phyloP scores from a whole-genome alignment of 53 echinoderm and acorn worm genomes.

The Echinometra lucunter region DNA sequence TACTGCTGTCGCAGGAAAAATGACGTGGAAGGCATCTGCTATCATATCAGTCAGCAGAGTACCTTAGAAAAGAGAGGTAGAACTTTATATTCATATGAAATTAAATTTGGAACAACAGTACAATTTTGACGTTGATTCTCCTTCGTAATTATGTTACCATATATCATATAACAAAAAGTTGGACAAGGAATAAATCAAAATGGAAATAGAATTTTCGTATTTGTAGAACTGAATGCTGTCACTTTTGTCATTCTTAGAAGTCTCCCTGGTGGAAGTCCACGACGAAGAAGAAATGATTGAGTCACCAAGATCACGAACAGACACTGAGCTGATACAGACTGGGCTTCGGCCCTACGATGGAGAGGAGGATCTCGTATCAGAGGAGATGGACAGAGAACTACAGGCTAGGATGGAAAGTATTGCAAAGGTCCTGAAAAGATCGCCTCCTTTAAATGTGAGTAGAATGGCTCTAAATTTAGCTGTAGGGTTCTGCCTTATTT shows the following conservation, averaged over 20 bases:
- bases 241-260: neutral
- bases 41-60: neutral
- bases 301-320: neutral
- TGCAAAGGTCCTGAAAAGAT: neutral
- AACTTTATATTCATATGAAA: neutral
- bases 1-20: neutral
- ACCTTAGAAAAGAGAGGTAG: constrained; percentile 22
- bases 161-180: too few relatives aligned
- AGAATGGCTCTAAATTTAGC: too few relatives aligned
- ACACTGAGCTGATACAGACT: neutral
- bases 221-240: neutral
- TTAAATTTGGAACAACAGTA: too few relatives aligned
- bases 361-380: constrained; percentile 26
- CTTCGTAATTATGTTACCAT: too few relatives aligned
- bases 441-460: constrained; percentile 18
- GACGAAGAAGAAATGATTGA: constrained; percentile 30
- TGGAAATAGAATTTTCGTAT: neutral
- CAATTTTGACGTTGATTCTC: too few relatives aligned
- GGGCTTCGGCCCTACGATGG: constrained; percentile 8
- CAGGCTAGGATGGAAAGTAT: neutral
- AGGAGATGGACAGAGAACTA: constrained; percentile 22
- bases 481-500: too few relatives aligned
- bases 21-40: constrained; percentile 1
- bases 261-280: neutral
- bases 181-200: too few relatives aligned